Percentiles rank a stretch among this genome's conserved stretches.
phyloP scores from a whole-genome alignment of 2,113 vertebrate species.

The Podiceps cristatus region DNA sequence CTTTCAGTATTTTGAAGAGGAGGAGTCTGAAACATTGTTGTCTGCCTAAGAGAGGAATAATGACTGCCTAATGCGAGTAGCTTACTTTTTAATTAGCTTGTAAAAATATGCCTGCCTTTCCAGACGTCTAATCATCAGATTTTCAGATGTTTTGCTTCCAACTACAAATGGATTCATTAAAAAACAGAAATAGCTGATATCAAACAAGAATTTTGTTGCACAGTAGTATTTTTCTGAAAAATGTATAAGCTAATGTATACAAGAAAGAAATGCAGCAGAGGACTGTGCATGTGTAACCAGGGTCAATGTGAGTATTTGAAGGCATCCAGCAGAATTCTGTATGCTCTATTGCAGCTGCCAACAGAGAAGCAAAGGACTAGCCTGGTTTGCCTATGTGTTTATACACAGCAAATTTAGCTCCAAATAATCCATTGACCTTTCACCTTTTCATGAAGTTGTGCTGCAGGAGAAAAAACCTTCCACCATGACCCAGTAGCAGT shows the following conservation, averaged over 20 bases:
- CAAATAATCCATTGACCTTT: background rate
- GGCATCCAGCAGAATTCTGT: background rate
- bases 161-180: background rate
- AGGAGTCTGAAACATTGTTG: background rate
- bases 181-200: background rate
- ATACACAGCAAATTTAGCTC: background rate
- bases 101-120: background rate
- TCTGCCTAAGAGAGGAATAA: background rate
- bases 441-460: background rate
- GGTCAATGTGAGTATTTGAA: background rate
- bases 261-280: background rate
- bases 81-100: background rate
- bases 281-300: background rate
- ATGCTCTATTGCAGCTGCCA: background rate
- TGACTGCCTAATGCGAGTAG: background rate
- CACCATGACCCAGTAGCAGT: background rate
- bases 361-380: background rate
- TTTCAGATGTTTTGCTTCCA: background rate
- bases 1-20: background rate
- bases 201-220: background rate
- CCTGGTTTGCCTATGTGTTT: background rate
- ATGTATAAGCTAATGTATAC: background rate
- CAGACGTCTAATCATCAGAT: background rate
- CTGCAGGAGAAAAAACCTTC: background rate
- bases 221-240: background rate